These are phyloP conservation scores for Macaria notata DNA, from an alignment of 2,888 invertebrate species.

Conservation along the genomic window DNA sequence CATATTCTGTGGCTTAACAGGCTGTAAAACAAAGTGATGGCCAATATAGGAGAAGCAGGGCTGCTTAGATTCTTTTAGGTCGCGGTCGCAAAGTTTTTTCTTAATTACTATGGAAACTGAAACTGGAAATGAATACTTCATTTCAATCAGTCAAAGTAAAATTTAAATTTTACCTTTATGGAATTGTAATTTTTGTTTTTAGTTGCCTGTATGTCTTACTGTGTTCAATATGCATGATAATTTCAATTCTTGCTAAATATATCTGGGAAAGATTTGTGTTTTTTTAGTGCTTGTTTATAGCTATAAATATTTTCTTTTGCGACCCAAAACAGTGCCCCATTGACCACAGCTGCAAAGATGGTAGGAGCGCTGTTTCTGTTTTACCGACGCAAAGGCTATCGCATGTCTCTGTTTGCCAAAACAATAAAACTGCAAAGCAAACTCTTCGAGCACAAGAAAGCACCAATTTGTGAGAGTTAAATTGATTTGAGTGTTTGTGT, in stretches of 20 bases:
- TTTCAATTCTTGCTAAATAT: too few species aligned
- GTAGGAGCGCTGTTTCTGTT: constrained; percentile 34
- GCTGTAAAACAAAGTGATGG: constrained; percentile 48
- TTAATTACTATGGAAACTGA: too few species aligned
- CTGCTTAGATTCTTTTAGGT: constrained; percentile 1
- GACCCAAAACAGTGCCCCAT: background rate
- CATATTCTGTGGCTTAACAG: constrained; percentile 34
- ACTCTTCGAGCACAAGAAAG: constrained; percentile 32
- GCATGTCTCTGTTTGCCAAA: constrained; percentile 49
- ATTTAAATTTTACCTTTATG: too few species aligned
- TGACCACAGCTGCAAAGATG: constrained; percentile 8
- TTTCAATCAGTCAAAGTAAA: too few species aligned
- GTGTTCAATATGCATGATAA: too few species aligned
- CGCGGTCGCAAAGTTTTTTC: too few species aligned
- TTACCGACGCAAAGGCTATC: constrained; percentile 42
- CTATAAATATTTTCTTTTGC: too few species aligned
- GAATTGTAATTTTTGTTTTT: too few species aligned
- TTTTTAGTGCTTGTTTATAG: too few species aligned
- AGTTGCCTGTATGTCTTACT: too few species aligned
- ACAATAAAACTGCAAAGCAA: constrained; percentile 37
- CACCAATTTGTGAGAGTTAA: constrained; percentile 32
- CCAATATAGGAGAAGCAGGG: constrained; percentile 16
- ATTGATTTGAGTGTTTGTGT: constrained; percentile 26
- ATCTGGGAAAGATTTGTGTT: too few species aligned
- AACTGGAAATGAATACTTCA: too few species aligned